These are phyloP conservation scores for Drosophila mimica DNA, from an alignment of 2,888 invertebrate genomes.

Conservation along the genomic window DNA sequence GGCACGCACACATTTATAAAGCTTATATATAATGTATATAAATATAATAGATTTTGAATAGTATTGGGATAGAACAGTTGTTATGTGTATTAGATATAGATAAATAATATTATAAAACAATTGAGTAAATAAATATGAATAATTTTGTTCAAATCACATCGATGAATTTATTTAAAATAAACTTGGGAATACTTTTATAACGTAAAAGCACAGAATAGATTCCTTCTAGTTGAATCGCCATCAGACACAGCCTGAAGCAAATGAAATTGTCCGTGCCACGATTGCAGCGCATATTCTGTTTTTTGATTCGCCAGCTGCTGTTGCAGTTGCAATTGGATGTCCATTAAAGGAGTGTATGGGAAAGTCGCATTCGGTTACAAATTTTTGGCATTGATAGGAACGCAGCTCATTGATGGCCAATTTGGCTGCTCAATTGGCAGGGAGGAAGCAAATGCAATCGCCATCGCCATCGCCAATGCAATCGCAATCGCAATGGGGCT, in stretches of 20 bases:
- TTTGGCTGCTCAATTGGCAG: slow-evolving; percentile 69
- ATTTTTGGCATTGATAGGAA: slow-evolving; percentile 24
- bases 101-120: too few species aligned
- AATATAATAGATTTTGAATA: background rate
- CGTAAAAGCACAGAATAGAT: background rate
- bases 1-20: background rate
- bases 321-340: slow-evolving; percentile 6
- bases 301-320: slow-evolving; percentile 32
- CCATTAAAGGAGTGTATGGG: background rate
- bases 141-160: too few species aligned
- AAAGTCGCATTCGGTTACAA: slow-evolving; percentile 13
- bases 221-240: background rate
- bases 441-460: slow-evolving; percentile 49
- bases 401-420: slow-evolving; percentile 71
- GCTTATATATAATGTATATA: background rate
- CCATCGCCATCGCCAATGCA: background rate
- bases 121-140: too few species aligned
- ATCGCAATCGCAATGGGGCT: slow-evolving; percentile 31
- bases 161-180: too few species aligned
- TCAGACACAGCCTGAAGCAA: slow-evolving; percentile 2
- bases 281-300: slow-evolving; percentile 20
- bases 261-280: slow-evolving; percentile 22
- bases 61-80: background rate
- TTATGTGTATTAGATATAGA: background rate
- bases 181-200: too few species aligned